Percentiles rank a stretch among this genome's conserved stretches.
Conservation (phyloP, 2,113 vertebrate genomes). For the Phylloscopus trochiloides region DNA sequence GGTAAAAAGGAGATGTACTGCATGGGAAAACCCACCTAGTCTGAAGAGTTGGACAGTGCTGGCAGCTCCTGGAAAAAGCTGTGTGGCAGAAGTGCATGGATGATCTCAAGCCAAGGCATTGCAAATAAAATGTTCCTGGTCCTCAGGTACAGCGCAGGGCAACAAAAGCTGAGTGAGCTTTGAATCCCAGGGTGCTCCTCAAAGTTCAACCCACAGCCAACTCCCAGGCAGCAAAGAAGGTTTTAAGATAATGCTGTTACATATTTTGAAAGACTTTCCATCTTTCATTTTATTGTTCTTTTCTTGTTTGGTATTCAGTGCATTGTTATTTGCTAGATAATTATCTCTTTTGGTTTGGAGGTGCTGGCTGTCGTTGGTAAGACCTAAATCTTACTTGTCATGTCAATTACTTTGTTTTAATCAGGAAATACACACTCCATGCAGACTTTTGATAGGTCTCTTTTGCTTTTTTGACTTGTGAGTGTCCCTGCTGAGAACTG, state of each 20-base stretch:
- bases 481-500: neutral
- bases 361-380: neutral
- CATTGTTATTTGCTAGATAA: neutral
- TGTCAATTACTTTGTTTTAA: neutral
- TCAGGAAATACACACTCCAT: neutral
- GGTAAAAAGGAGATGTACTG: neutral
- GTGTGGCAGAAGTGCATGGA: fast-evolving
- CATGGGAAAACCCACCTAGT: neutral
- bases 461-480: neutral
- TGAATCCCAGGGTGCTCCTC: neutral
- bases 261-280: neutral
- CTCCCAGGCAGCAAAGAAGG: fast-evolving
- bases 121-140: neutral
- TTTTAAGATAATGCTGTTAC: neutral
- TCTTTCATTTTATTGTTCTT: neutral
- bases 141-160: neutral
- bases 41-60: neutral
- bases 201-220: neutral
- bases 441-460: fast-evolving
- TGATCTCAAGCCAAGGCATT: neutral
- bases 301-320: neutral
- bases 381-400: neutral
- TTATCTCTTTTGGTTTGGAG: neutral
- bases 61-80: neutral
- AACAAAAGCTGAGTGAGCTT: neutral